Evolutionary conservation across 2,888 invertebrate species (phyloP).

Genomic region (Aspidiotus destructor): DNA sequence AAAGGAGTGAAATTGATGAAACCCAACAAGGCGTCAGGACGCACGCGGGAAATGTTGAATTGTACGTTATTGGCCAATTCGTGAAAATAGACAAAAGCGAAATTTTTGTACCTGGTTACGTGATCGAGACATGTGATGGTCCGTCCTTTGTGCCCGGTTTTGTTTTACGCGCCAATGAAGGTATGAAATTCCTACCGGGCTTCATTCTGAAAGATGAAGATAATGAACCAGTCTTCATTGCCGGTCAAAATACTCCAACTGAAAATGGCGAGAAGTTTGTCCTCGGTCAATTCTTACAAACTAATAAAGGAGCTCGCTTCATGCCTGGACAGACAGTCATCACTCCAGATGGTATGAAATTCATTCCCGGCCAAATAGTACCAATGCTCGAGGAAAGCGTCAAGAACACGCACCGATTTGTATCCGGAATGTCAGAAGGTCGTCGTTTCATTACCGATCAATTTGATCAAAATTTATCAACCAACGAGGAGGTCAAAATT

Average conservation of each 20-base stretch:
- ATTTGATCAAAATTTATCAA: conserved; percentile 44
- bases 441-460: conserved; percentile 57
- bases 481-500: conserved; percentile 45
- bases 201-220: conserved; percentile 53
- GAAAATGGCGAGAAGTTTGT: conserved; percentile 49
- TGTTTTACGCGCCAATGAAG: conserved; percentile 58
- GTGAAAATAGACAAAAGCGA: conserved; percentile 59
- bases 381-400: conserved; percentile 40
- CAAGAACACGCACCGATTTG: conserved; percentile 46
- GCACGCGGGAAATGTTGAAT: conserved; percentile 54
- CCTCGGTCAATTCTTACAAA: conserved; percentile 52
- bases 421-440: conserved; percentile 56
- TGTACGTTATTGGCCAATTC: conserved; percentile 62
- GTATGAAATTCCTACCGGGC: conserved; percentile 58
- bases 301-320: conserved; percentile 54
- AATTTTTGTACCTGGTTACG: conserved; percentile 65
- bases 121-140: conserved; percentile 58
- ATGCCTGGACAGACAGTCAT: conserved; percentile 63
- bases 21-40: conserved; percentile 43
- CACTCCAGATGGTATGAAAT: conserved; percentile 48
- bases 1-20: not conserved
- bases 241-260: conserved; percentile 48
- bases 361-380: conserved; percentile 55
- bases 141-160: conserved; percentile 63
- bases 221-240: conserved; percentile 51